Base-by-base conservation (phyloP, 2,888 invertebrate species). In the Timema cristinae region DNA sequence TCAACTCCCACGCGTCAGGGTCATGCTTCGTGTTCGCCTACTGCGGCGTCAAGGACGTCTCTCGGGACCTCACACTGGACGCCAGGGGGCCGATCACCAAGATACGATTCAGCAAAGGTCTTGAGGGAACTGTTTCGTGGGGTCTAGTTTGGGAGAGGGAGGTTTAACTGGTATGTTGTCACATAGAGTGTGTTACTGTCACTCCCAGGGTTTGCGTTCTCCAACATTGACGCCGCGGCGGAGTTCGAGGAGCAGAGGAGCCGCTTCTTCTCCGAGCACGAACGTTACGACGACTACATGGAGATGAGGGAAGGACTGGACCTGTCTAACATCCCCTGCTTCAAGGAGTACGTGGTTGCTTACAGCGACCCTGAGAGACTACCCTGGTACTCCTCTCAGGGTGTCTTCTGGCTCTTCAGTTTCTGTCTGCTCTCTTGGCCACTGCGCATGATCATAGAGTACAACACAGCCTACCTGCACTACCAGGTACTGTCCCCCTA, bases 221-320 rank as follows among this genome's bases (percentile, higher is more conserved):
- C 91, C 50, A 91, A 91, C 79, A 87, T 90, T 75, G 90, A 91
- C 76, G 90, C 92, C 7, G 91, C 92, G 52, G 81, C 86, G 80
- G 93, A 93, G 81, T 94, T 93, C 79, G 93, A 94, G 81, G 92
- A 92, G 75, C 92, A 93, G 79, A 84, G 93, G 74, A 88, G 90
- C 15, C 84, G 90, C 77, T 94, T 94, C 82, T 94, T 88, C 76
- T 89, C 90, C 71, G 91, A 91, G 76, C 91, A 93, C 82, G 93
- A 93, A 80, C 83, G 90, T 47, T 87, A 90, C 72, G 93, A 94
- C 79, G 93, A 93, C 81, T 93, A 93, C 81, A 91, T 93, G 90
- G 93, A 94, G 82, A 92, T 92, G 86, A 84, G 90, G 2, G 93
- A 93, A 79, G 92, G 93, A 0, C 84, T 93, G 75, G 93, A 93